Conservation (phyloP, 1,140 invertebrate genomes). For the Drosophila sulfurigaster region DNA sequence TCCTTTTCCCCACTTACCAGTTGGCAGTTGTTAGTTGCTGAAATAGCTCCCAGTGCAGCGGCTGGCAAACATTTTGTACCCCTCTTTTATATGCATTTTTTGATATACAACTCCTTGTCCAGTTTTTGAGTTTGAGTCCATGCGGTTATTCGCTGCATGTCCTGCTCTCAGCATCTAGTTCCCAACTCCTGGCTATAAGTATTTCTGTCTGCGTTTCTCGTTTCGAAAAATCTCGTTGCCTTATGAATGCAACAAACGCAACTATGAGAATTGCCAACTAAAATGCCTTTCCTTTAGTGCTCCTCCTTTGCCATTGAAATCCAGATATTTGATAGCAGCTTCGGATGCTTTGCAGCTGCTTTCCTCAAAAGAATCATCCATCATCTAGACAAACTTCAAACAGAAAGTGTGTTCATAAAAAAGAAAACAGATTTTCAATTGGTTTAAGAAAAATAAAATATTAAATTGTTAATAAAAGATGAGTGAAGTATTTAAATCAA, state of each 20-base stretch:
- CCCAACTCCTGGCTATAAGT: conserved; percentile 43
- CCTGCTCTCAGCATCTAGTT: not conserved
- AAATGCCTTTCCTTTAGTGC: conserved; percentile 13
- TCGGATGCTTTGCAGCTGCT: not conserved
- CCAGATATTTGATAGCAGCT: conserved; percentile 3
- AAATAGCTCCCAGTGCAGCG: conserved; percentile 32
- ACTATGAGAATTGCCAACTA: conserved; percentile 19
- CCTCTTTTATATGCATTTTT: conserved; percentile 26
- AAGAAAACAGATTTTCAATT: not conserved
- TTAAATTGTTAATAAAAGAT: not conserved
- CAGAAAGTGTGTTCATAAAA: not conserved
- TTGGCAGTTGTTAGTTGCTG: conserved; percentile 10
- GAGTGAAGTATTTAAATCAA: no score
- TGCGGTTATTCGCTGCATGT: conserved; percentile 16
- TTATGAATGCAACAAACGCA: conserved; percentile 43
- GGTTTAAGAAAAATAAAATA: not conserved
- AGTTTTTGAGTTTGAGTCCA: conserved; percentile 11
- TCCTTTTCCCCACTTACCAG: not conserved
- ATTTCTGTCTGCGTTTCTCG: conserved; percentile 59
- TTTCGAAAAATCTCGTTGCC: conserved; percentile 50
- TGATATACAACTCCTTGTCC: conserved; percentile 34
- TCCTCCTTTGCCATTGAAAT: not conserved
- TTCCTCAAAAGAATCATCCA: not conserved
- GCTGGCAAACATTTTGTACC: conserved; percentile 59
- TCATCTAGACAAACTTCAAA: not conserved